Percentiles rank a stretch among this genome's conserved stretches.
These are phyloP conservation scores for Ceratosolen fusciceps DNA, from an alignment of 1,140 invertebrate species.

Conservation along the genomic window DNA sequence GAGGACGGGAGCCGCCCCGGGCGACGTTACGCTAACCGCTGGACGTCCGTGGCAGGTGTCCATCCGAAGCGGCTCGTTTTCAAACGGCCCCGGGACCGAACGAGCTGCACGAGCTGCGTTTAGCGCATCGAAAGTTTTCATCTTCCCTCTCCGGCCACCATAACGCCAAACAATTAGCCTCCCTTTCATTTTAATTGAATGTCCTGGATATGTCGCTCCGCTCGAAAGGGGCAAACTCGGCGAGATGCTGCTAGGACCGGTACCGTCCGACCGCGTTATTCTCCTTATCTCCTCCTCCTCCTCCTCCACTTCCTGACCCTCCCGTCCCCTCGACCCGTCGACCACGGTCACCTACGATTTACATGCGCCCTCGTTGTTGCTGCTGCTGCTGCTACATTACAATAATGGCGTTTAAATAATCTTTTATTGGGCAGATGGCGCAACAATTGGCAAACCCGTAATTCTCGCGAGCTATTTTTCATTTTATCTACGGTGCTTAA, in stretches of 20 bases:
- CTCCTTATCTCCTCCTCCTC: too few species aligned
- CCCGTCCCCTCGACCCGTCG: too few species aligned
- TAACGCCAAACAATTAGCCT: conserved; percentile 4
- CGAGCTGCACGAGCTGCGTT: neutral
- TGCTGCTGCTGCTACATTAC: neutral
- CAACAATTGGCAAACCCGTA: neutral
- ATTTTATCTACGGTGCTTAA: neutral
- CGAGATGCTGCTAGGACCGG: too few species aligned
- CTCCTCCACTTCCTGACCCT: too few species aligned
- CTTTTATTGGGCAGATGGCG: neutral
- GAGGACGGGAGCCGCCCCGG: conserved; percentile 57
- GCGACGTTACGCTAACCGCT: conserved; percentile 32
- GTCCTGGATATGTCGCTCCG: neutral
- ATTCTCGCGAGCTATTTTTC: neutral
- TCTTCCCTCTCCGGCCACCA: neutral
- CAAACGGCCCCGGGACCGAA: neutral
- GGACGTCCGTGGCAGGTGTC: conserved; percentile 60
- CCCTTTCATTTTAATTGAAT: conserved; percentile 20
- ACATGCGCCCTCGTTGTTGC: too few species aligned
- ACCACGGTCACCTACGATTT: too few species aligned
- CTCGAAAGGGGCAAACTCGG: neutral
- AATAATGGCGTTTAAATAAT: neutral
- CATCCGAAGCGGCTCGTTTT: conserved; percentile 15
- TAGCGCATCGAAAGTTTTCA: neutral
- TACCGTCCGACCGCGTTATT: neutral